Base-by-base conservation (phyloP, 2,113 vertebrate genomes). In the Malurus elegans region DNA sequence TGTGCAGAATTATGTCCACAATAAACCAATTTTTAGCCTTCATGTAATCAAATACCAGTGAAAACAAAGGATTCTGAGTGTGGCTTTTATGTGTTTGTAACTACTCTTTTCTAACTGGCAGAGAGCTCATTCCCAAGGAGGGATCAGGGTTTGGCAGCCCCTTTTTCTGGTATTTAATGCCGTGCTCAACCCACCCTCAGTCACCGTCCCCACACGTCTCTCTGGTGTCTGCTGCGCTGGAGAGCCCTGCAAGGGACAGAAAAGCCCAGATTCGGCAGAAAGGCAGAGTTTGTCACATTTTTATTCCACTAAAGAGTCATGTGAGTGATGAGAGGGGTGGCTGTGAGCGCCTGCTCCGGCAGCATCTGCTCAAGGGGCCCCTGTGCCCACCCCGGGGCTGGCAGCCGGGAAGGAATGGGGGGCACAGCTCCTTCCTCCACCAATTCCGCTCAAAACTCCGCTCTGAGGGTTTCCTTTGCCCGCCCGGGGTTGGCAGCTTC, bases 211-310 rank as follows among this genome's bases (percentile, higher is more conserved):
- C 34, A n/a, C 8, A 23, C 23, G 36, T 18, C 48, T 2, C 15
- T n/a, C 42, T 2, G 21, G 4, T 47, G 2, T 44, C 29, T 58
- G 56, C 44, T 36, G 13, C 3, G 8, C 71, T 45, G 62, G 29
- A 26, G 44, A 67, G 42, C 38, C 61, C 38, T 58, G 81, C 38
- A 50, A 62, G 72, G 61, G 24, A 11, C 44, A 51, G 42, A 23
- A 75, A 31, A n/a, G 1, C 29, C n/a, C 7, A 5, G 3, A 6
- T 66, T 65, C 38, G n/a, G 23, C 54, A 60, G 32, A 29, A 28
- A 32, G 36, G 4, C 26, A 3, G 2, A 0, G 0, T 48, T 48
- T 20, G 1, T 36, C 14, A 1, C 2, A 0, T 16, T 24, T 36
- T 51, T 61, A 5, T 16, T 62, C 19, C 20, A 6, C 28, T 51